Evolutionary conservation across 2,888 invertebrate genomes (phyloP), one percentile per base, ranked within the genome.

Genomic region (Caenorhabditis becei): DNA sequence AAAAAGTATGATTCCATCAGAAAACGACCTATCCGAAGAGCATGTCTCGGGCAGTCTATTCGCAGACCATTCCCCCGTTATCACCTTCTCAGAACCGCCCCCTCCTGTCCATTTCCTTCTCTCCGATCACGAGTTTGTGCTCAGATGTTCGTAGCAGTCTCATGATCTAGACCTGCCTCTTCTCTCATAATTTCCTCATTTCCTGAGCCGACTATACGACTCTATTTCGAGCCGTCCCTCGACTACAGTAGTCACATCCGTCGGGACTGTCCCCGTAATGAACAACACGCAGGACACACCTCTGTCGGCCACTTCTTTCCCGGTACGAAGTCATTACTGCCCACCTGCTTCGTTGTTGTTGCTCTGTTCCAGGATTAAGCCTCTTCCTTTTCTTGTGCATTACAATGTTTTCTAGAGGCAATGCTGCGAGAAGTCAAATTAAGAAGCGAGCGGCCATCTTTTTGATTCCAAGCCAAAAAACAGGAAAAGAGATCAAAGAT

Each of bases 181-280:
- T 14, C 37, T 20, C 11, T 23, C 4, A 41, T 37, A 32, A 32
- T 67, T 20, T 16, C 18, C 23, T 35, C 10, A 53, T 24, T 24
- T 54, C 37, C 54, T 28, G 2, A 16, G 24, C 14, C 16, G 23
- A 32, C 53, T 41, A 41, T 54, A 37, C 51, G 18, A 23, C n/a
- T 49, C 53, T 37, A 28, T 53, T 49, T 54, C 54, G 54, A 54
- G 54, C 23, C 4, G 53, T 54, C 26, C 51, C 51, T 28, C 26
- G 54, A 54, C 54, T 54, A 54, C 54, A 16, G 54, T 54, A 51
- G 51, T 51, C 51, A 51, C 24, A 26, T 54, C 54, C 26, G 54
- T n/a, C 28, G 54, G 28, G 54, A 28, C 2, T 3, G 11, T 11
- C 24, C 18, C 51, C 11, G 3, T 54, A 54, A 28, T 28, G 26